Base-by-base conservation (phyloP, 2,113 vertebrate species). In the Motacilla tschutschensis region DNA sequence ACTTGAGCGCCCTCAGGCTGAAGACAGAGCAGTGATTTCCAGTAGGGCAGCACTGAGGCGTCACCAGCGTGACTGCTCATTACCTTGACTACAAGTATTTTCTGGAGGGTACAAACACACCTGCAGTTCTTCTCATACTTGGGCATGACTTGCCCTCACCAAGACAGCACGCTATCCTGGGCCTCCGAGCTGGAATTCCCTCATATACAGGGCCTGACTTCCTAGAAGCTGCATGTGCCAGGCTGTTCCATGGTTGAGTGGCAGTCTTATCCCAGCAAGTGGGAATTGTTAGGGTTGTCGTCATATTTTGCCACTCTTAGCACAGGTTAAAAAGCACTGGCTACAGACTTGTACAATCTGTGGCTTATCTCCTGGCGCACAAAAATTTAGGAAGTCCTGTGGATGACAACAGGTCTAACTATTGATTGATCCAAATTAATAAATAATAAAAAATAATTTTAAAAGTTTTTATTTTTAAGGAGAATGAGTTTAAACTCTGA, bases 171-270 rank as follows among this genome's bases (percentile, higher is more conserved):
- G 2, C 15, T 16, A 0, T 11, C 14, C 43, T 8, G 5, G 9
- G 8, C 33, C 29, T 20, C 28, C 1, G 2, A 57, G 35, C 28
- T 55, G 33, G 59, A 64, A 57, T 88, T 55, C 26, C 12, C 46
- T 28, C 26, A 31, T 2, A 9, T 1, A 4, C 2, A 36, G 11
- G 46, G 21, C 12, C 2, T 7, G 19, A 20, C n/a, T 50, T 72
- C 26, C 22, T 17, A 6, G 15, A 5, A 65, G 35, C 41, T 29
- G 19, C 41, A 18, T 9, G 9, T 26, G 4, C 13, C 2, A 2
- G 20, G 14, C 13, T 82, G 55, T 69, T 70, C 35, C 2, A 2
- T 0, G 0, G 31, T 10, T 54, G 21, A 29, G 17, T 4, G 29
- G 8, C 51, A 22, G 29, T 69, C 46, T 38, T 35, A 7, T 6